Evolutionary conservation across 2,888 invertebrate genomes (phyloP).

Genomic region (Dorcus hopei): DNA sequence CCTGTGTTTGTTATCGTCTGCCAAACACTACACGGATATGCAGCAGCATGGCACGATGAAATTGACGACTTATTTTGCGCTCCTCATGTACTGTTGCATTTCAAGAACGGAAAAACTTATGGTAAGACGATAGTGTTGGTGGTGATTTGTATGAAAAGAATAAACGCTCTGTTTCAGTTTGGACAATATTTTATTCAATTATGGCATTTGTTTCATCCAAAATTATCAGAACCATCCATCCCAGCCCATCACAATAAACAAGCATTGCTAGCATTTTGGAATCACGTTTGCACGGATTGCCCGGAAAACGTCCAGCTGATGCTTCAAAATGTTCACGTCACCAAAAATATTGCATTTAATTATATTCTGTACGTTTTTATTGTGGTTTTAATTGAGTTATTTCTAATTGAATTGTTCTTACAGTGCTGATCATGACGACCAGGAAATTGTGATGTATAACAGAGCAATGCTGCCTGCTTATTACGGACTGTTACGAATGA

Average conservation of each 20-base stretch:
- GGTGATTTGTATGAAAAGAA: background rate
- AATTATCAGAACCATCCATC: constrained; percentile 89
- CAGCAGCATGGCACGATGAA: constrained; percentile 87
- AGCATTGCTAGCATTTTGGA: constrained; percentile 89
- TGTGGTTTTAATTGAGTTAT: constrained; percentile 5
- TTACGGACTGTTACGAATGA: constrained; percentile 83
- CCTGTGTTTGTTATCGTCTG: constrained; percentile 72
- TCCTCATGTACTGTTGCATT: constrained; percentile 88
- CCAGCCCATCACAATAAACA: constrained; percentile 73
- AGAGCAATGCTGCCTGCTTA: constrained; percentile 91
- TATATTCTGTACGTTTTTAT: constrained; percentile 79
- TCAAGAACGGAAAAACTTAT: constrained; percentile 88
- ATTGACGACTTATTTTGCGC: constrained; percentile 87
- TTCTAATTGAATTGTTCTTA: constrained; percentile 1
- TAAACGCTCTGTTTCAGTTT: constrained; percentile 59
- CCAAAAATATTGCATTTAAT: constrained; percentile 93
- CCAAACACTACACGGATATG: constrained; percentile 82
- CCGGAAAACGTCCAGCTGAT: constrained; percentile 89
- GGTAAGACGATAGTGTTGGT: constrained; percentile 55
- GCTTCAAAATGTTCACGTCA: constrained; percentile 81
- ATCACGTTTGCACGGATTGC: constrained; percentile 88
- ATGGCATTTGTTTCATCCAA: constrained; percentile 93
- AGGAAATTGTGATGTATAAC: constrained; percentile 92
- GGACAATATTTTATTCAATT: constrained; percentile 88
- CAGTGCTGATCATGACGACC: constrained; percentile 94